Evolutionary conservation across 2,888 invertebrate genomes (phyloP), one percentile per base, ranked within the genome.

Genomic region (Lingula anatina): DNA sequence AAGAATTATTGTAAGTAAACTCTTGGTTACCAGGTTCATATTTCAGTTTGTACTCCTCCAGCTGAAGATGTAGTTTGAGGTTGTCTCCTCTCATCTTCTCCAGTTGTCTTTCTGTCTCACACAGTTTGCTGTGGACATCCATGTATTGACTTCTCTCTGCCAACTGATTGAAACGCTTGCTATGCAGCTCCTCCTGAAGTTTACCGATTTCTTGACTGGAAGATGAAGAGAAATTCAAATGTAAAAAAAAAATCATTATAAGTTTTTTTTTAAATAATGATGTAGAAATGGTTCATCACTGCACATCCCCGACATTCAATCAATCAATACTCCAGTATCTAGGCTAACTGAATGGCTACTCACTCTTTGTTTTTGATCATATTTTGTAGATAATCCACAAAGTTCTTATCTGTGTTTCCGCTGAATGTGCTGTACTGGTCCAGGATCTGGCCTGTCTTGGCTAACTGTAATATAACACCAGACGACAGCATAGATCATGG

Each of bases 1-100:
- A n/a, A n/a, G n/a, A n/a, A n/a, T n/a, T n/a, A n/a, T n/a, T n/a
- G n/a, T n/a, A n/a, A n/a, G n/a, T n/a, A n/a, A 31, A 31, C 9
- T 15, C 31, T 31, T 31, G 9, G 9, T 26, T 53, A 65, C 66
- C 66, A 50, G 66, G 66, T 40, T 66, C 65, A 55, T 64, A 64
- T 59, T 68, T 66, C 26, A 56, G 39, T 37, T 56, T 55, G 12
- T 66, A 39, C 36, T 66, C 68, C 27, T 65, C 64, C 2, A 56
- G 46, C 37, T 61, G 55, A 21, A 64, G 50, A 36, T 50, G 43
- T 9, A 64, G 42, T 39, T 62, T 63, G 26, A 66, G 51, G 46
- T 59, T 61, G n/a, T 60, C 51, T 18, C 57, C 53, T n/a, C 50
- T 51, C 7, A 61, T 38, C 24, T 51, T 53, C 36, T 59, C 59